phyloP scores from a whole-genome alignment of 92 coral and sea anemone genomes.

The Parazoanthus atlanticus region DNA sequence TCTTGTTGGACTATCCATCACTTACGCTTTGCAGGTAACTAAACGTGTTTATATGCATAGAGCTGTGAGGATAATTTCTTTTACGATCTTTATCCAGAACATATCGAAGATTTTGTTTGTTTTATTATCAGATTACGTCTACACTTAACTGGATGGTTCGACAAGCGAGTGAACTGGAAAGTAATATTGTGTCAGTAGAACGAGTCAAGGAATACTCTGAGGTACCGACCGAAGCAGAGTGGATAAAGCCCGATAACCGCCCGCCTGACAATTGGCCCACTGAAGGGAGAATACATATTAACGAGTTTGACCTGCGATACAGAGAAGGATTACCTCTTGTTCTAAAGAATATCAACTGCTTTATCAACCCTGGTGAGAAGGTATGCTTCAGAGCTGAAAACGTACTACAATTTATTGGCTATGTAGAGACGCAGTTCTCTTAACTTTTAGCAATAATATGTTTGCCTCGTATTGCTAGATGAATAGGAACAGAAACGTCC shows the following conservation, averaged over 20 bases:
- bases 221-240: conserved; percentile 52
- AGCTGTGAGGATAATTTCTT: not conserved
- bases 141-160: conserved; percentile 52
- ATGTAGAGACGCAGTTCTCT: too few relatives aligned
- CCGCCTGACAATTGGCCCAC: conserved; percentile 82
- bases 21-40: conserved; percentile 86
- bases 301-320: conserved; percentile 76
- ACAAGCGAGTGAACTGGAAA: conserved; percentile 54
- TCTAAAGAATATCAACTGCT: conserved; percentile 64
- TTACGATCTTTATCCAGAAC: not conserved
- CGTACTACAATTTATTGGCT: too few relatives aligned
- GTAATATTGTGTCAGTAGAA: conserved; percentile 51
- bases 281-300: conserved; percentile 63
- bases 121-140: conserved; percentile 23
- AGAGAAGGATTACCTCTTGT: conserved; percentile 81
- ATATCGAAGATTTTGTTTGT: not conserved
- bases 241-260: conserved; percentile 75
- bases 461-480: too few relatives aligned
- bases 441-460: too few relatives aligned
- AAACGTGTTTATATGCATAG: not conserved
- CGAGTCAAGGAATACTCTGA: conserved; percentile 53
- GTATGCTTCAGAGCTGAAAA: conserved; percentile 21
- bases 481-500: too few relatives aligned
- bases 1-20: conserved; percentile 92
- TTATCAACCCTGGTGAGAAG: conserved; percentile 81